Evolutionary conservation across 2,113 vertebrate genomes (phyloP), one percentile per base, ranked within the genome.

Genomic region (Malurus melanocephalus): DNA sequence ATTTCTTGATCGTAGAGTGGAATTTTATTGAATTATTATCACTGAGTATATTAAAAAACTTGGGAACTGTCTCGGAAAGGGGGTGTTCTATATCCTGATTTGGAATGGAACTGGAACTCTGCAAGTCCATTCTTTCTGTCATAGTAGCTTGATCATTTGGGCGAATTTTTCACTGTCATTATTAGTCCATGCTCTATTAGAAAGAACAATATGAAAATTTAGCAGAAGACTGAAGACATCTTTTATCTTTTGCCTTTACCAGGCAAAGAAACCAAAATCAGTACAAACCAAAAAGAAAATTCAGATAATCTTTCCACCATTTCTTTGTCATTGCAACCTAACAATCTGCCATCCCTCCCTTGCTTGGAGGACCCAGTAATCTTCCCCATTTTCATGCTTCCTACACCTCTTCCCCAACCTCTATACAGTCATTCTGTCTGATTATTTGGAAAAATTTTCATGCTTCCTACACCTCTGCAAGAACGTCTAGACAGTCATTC

Each of bases 321-420:
- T 48, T 13, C 27, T 59, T 40, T 4, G 2, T 48, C 48, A 22
- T 56, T 55, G 13, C 23, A 80, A 19, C 16, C 2, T 55, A 52
- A 45, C 3, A 40, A 30, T 14, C 14, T 80, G 13, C 4, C 17
- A 45, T 22, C 3, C 10, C 2, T 23, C 4, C 5, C 20, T 56
- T 48, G 3, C 66, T 55, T 71, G 43, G 16, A 57, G 90, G 23
- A 92, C 1, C 1, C 26, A 18, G 11, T 33, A 85, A 42, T 7
- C 10, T 88, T 30, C 5, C 9, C 5, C 4, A 16, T 73, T 65
- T 59, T 60, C 38, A 16, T 77, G 7, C 10, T 8, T 48, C 9
- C 9, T 56, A 27, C 0, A 1, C 4, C 8, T 68, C 16, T 21
- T 6, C 72, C 4, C 1, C 21, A 68, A 7, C 2, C 4, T 14